Conservation (phyloP, 2,113 vertebrate genomes). For the Piliocolobus tephrosceles region DNA sequence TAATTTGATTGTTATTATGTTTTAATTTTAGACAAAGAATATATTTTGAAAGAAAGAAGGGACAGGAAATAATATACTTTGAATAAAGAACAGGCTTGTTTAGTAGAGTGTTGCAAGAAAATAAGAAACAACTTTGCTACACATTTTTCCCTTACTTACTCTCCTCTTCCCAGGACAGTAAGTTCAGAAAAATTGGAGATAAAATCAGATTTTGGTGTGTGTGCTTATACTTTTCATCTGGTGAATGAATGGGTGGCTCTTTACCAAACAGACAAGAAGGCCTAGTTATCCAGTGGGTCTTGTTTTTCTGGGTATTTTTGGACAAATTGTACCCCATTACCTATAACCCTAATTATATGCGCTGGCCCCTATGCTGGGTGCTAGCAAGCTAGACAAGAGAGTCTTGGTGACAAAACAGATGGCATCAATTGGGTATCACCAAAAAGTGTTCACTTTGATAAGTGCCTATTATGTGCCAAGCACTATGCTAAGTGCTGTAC, state of each 20-base stretch:
- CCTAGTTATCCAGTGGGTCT: not conserved
- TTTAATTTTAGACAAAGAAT: constrained; percentile 45
- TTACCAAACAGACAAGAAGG: not conserved
- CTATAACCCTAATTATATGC: not conserved
- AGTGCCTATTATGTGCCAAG: not conserved
- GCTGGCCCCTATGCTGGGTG: not conserved
- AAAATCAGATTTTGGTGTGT: not conserved
- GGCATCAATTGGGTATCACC: not conserved
- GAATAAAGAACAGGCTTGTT: not conserved
- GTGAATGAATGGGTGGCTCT: not conserved
- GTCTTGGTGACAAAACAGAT: not conserved
- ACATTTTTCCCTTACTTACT: not conserved
- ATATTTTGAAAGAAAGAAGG: constrained; percentile 4
- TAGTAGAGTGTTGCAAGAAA: not conserved
- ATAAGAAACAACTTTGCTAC: not conserved
- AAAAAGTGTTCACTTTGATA: not conserved
- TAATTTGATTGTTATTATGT: not conserved
- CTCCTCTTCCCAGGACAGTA: not conserved
- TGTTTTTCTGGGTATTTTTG: not conserved
- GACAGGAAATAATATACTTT: not conserved
- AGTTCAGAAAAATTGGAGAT: not conserved
- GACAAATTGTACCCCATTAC: not conserved
- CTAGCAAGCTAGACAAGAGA: not conserved
- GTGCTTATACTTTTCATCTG: not conserved
- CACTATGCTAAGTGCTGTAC: not conserved